A percentile compares a stretch with the other conserved stretches of the same genome.
Conservation (phyloP, 2,888 invertebrate species). For the Andrena bicolor region DNA sequence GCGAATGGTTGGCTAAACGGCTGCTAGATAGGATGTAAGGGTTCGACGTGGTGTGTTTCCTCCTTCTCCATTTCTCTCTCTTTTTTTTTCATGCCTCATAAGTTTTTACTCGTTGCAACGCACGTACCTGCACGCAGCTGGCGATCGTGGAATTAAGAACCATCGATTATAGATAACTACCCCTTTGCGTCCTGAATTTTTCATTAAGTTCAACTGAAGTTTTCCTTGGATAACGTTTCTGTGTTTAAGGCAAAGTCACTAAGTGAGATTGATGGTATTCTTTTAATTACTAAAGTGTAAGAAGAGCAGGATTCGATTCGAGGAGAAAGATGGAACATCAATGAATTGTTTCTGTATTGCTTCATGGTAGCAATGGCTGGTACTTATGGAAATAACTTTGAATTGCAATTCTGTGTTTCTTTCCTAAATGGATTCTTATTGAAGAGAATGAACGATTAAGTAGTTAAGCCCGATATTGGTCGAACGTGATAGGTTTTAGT, state of each 20-base stretch:
- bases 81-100: conserved; percentile 5
- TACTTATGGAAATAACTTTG: too few relatives aligned
- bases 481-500: background rate
- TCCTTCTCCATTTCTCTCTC: background rate
- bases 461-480: too few relatives aligned
- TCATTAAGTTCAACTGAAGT: background rate
- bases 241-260: background rate
- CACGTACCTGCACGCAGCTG: conserved; percentile 46
- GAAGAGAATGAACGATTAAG: background rate
- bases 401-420: too few relatives aligned
- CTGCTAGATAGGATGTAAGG: conserved; percentile 42
- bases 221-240: background rate
- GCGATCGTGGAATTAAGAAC: conserved; percentile 43
- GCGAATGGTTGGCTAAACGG: conserved; percentile 59
- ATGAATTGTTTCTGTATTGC: background rate
- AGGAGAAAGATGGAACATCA: background rate
- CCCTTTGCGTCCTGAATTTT: conserved; percentile 8
- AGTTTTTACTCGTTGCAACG: conserved; percentile 39
- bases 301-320: background rate
- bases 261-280: background rate
- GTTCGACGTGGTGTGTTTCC: conserved; percentile 29
- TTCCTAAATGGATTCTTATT: background rate
- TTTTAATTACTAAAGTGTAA: background rate
- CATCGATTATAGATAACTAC: conserved; percentile 41
- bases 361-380: background rate